Evolutionary conservation across 2,113 vertebrate genomes (phyloP).

Genomic region (Dromas ardeola): DNA sequence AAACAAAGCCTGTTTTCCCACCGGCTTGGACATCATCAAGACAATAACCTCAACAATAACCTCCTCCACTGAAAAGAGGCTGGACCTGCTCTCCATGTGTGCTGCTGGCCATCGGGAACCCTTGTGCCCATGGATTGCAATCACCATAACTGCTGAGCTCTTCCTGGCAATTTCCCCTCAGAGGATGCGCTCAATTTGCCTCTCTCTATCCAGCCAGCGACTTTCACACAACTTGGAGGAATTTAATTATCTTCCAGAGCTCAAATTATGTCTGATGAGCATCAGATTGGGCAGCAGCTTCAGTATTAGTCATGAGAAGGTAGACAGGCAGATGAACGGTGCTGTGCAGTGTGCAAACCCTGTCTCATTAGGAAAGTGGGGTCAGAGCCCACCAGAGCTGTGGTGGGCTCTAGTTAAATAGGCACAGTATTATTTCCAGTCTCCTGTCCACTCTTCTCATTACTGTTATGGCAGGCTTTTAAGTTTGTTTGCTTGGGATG

Average conservation of each 20-base stretch:
- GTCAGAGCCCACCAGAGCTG: neutral
- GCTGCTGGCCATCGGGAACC: neutral
- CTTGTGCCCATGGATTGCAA: neutral
- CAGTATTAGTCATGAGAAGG: neutral
- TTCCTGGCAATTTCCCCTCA: neutral
- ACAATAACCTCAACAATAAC: neutral
- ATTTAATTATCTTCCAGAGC: neutral
- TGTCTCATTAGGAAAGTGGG: neutral
- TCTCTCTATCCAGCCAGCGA: neutral
- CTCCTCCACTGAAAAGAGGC: neutral
- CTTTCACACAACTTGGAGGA: neutral
- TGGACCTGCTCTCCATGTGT: rapidly evolving
- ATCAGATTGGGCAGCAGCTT: neutral
- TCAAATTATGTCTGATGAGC: neutral
- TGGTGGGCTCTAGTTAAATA: neutral
- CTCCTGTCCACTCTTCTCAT: neutral
- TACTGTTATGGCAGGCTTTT: neutral
- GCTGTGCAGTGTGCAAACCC: neutral
- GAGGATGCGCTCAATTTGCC: neutral
- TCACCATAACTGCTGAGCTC: neutral
- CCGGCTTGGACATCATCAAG: neutral
- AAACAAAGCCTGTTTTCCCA: neutral
- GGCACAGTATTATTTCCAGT: neutral
- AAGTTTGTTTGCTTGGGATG: neutral
- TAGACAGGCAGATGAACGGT: neutral